A percentile compares a stretch with the other conserved stretches of the same genome.
phyloP scores from a whole-genome alignment of 2,113 vertebrate species.

The Periophthalmus modestus region DNA sequence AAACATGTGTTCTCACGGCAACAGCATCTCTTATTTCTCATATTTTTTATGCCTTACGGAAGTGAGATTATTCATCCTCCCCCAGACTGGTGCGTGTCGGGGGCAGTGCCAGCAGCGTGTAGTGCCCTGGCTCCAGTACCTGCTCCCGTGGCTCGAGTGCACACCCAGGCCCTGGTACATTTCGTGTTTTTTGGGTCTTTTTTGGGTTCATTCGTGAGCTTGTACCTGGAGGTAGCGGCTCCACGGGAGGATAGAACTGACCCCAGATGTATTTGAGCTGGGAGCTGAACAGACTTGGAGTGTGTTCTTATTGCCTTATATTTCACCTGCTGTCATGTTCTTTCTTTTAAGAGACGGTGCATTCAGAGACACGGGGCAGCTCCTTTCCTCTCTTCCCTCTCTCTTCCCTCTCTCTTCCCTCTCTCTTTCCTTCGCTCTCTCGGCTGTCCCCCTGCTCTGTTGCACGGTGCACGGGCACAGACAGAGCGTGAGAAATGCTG shows the following conservation, averaged over 20 bases:
- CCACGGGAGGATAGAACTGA: slow-evolving; percentile 17
- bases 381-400: neutral
- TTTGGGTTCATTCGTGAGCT: slow-evolving; percentile 18
- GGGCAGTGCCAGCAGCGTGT: slow-evolving; percentile 64
- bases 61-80: slow-evolving; percentile 73
- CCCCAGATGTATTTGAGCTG: slow-evolving; percentile 16
- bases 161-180: slow-evolving; percentile 18
- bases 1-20: slow-evolving; percentile 52
- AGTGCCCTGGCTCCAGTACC: slow-evolving; percentile 47
- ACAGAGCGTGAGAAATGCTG: slow-evolving; percentile 61
- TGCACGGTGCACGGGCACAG: slow-evolving; percentile 40
- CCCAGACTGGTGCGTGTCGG: slow-evolving; percentile 60
- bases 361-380: slow-evolving; percentile 22
- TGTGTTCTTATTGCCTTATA: slow-evolving; percentile 3
- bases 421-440: too few relatives aligned
- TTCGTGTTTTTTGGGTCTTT: too few relatives aligned
- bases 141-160: slow-evolving; percentile 30
- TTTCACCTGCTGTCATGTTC: slow-evolving; percentile 25
- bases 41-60: slow-evolving; percentile 50
- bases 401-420: slow-evolving; percentile 6
- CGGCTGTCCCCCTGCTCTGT: slow-evolving; percentile 24
- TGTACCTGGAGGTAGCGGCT: slow-evolving; percentile 36
- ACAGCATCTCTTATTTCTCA: slow-evolving; percentile 50
- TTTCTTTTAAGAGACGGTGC: slow-evolving; percentile 37
- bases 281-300: slow-evolving; percentile 12